Evolutionary conservation across 2,113 vertebrate genomes (phyloP), one percentile per base, ranked within the genome.

Genomic region (Ptilorrhoa leucosticta): DNA sequence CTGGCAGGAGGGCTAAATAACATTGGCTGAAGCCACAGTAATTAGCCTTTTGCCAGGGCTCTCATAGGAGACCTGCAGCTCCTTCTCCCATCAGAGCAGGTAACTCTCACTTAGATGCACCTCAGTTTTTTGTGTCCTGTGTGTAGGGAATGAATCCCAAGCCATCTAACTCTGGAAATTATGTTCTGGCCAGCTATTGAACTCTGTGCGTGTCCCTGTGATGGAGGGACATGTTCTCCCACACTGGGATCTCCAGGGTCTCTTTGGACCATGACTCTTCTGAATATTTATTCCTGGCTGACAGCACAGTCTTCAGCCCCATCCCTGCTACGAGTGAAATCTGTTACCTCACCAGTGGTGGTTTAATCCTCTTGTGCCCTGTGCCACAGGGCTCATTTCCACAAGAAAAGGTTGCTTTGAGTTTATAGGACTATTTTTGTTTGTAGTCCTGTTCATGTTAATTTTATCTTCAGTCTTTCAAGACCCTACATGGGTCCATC

Each of bases 141-240:
- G 3, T 19, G 6, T 50, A 63, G 42, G 30, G 50, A 73, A 51
- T 33, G 54, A 73, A 87, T 78, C 26, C 37, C 26, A 68, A 89
- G 4, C 39, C 44, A 10, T 20, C 18, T 35, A 33, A 39, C 60
- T 86, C 33, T 78, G 68, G 64, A n/a, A 39, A 19, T 61, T 9
- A 8, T 27, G 63, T 75, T 78, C 28, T 87, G 31, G 57, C 9
- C 2, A 3, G 14, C 6, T 35, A 2, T 0, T 21, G 35, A 77
- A 10, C 3, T 3, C 26, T n/a, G 7, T 23, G 24, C 0, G 0
- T 35, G 60, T 47, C 20, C 45, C 9, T 26, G 44, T 0, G 2
- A 15, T n/a, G 30, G 48, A 76, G 44, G 22, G 7, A 13, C 0
- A 0, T 51, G 24, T 23, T 66, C 51, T 83, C 31, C 60, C 1